These are phyloP conservation scores for Gila robusta DNA, from an alignment of 2,797 vertebrate genomes.

Conservation along the genomic window DNA sequence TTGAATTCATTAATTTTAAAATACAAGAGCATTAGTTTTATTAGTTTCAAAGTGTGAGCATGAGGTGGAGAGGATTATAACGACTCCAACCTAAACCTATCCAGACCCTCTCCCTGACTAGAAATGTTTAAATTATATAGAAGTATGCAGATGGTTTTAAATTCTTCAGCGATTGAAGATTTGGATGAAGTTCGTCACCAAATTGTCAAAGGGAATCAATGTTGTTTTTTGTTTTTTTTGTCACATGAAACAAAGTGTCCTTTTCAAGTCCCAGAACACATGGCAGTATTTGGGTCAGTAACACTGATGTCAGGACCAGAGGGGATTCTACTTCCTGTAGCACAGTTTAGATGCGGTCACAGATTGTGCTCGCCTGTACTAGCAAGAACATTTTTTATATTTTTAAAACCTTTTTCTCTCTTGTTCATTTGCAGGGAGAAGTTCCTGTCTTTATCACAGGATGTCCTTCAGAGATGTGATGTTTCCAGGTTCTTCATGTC, in stretches of 20 bases:
- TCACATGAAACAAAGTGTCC: slow-evolving; percentile 28
- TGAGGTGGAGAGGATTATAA: not conserved
- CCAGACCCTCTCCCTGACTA: not conserved
- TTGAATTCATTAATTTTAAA: not conserved
- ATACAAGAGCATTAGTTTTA: not conserved
- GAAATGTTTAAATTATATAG: not conserved
- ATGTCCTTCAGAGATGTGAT: slow-evolving; percentile 82
- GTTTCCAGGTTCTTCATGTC: slow-evolving; percentile 83
- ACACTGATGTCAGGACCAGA: slow-evolving; percentile 50
- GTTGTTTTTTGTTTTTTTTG: not conserved
- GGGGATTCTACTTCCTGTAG: slow-evolving; percentile 56
- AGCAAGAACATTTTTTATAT: not conserved
- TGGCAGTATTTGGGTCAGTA: slow-evolving; percentile 56
- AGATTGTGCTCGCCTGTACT: slow-evolving; percentile 7
- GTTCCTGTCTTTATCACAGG: slow-evolving; percentile 82
- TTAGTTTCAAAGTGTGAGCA: not conserved
- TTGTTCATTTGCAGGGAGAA: slow-evolving; percentile 77
- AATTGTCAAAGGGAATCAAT: slow-evolving; percentile 3
- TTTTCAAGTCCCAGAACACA: slow-evolving; percentile 41
- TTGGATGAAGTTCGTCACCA: not conserved
- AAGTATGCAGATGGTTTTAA: not conserved
- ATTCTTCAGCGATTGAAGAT: slow-evolving; percentile 11
- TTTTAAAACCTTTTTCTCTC: slow-evolving; percentile 1
- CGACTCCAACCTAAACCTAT: not conserved
- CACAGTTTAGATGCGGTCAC: not conserved